phyloP scores from a whole-genome alignment of 2,797 vertebrate genomes.

The Poeciliopsis presidionis region DNA sequence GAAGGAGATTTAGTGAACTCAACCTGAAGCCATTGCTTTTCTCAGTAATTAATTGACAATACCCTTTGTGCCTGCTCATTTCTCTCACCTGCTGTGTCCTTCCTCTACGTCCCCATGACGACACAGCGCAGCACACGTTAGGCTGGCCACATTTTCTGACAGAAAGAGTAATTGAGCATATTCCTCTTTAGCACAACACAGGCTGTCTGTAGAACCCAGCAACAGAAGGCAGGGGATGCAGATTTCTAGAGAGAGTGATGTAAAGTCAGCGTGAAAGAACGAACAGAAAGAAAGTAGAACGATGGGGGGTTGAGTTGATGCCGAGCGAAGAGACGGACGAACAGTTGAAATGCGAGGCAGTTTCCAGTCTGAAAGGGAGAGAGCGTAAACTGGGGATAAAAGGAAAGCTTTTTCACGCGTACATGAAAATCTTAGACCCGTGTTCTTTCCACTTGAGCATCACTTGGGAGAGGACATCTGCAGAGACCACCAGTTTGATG shows the following conservation, averaged over 20 bases:
- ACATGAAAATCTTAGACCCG: slow-evolving; percentile 54
- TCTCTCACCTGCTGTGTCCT: slow-evolving; percentile 16
- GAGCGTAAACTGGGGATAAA: slow-evolving; percentile 15
- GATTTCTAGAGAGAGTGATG: slow-evolving; percentile 36
- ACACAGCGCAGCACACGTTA: slow-evolving; percentile 7
- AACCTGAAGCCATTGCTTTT: slow-evolving; percentile 12
- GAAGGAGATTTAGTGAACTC: slow-evolving; percentile 17
- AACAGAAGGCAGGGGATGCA: slow-evolving; percentile 10
- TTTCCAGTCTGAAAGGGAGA: slow-evolving; percentile 22
- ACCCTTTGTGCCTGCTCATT: slow-evolving; percentile 8
- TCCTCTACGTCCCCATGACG: slow-evolving; percentile 16
- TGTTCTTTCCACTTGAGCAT: slow-evolving; percentile 38
- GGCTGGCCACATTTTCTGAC: slow-evolving; percentile 47
- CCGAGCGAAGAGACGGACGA: slow-evolving; percentile 29
- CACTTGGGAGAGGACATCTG: slow-evolving; percentile 16
- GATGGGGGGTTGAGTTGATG: slow-evolving; percentile 14
- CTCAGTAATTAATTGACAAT: slow-evolving; percentile 31
- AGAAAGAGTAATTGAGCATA: slow-evolving; percentile 63
- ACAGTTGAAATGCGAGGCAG: slow-evolving; percentile 23
- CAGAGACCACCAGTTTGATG: neutral
- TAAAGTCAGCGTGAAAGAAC: slow-evolving; percentile 48
- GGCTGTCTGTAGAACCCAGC: slow-evolving; percentile 14
- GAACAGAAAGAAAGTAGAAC: slow-evolving; percentile 14
- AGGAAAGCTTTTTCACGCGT: slow-evolving; percentile 35
- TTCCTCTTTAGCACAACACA: slow-evolving; percentile 39